These are phyloP conservation scores for Chlorops oryzae DNA, from an alignment of 1,140 invertebrate species.

Conservation along the genomic window DNA sequence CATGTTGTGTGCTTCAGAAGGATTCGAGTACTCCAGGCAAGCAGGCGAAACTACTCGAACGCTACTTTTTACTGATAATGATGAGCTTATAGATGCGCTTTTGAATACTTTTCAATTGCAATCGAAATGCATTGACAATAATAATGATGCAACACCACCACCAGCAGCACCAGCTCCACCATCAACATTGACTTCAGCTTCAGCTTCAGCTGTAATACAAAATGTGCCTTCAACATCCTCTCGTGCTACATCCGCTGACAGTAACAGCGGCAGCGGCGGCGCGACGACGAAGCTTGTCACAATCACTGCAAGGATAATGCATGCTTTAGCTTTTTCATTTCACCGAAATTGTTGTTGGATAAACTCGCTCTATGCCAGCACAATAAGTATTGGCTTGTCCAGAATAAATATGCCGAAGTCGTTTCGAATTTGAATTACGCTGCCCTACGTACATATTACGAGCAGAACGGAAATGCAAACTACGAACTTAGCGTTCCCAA, in stretches of 20 bases:
- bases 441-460: constrained; percentile 33
- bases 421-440: constrained; percentile 47
- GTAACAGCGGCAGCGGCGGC: background rate
- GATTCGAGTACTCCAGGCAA: background rate
- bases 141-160: constrained; percentile 25
- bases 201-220: background rate
- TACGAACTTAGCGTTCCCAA: background rate
- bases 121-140: constrained; percentile 28
- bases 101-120: constrained; percentile 48
- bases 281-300: background rate
- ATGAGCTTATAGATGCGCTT: constrained; percentile 46
- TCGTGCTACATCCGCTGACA: background rate
- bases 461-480: background rate
- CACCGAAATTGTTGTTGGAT: constrained; percentile 46
- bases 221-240: background rate
- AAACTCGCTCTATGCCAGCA: constrained; percentile 44
- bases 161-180: constrained; percentile 12
- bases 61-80: constrained; percentile 37
- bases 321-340: constrained; percentile 31
- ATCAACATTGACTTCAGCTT: background rate
- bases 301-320: background rate
- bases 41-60: constrained; percentile 1
- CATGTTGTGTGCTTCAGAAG: constrained; percentile 5
- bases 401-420: constrained; percentile 48
- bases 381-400: constrained; percentile 49